Evolutionary conservation across 2,797 vertebrate genomes (phyloP).

Genomic region (Hemibagrus guttatus): DNA sequence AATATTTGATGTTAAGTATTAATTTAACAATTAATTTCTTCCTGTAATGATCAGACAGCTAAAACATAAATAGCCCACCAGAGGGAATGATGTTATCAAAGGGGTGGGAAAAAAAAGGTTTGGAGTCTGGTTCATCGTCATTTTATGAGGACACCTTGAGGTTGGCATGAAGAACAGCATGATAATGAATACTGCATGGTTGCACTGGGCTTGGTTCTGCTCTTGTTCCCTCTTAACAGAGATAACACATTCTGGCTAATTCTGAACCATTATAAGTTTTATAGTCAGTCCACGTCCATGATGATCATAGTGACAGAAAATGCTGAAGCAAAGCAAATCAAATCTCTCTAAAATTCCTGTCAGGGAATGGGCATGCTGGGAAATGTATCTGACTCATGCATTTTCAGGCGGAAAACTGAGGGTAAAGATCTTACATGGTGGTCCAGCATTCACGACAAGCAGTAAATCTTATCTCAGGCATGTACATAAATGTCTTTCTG

Average conservation of each 20-base stretch:
- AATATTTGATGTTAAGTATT: conserved; percentile 43
- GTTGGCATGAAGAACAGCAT: conserved; percentile 43
- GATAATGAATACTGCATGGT: conserved; percentile 40
- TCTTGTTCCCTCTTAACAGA: conserved; percentile 15
- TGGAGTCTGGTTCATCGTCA: neutral
- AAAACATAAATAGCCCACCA: conserved; percentile 36
- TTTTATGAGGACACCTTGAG: conserved; percentile 55
- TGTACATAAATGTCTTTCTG: conserved; percentile 43
- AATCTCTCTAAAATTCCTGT: conserved; percentile 18
- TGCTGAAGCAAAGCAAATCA: conserved; percentile 22
- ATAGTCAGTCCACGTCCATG: conserved; percentile 5
- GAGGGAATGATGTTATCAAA: neutral
- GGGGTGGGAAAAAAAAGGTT: neutral
- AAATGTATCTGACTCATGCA: conserved; percentile 39
- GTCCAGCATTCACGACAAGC: conserved; percentile 16
- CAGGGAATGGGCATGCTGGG: conserved; percentile 8
- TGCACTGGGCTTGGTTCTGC: neutral
- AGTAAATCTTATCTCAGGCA: conserved; percentile 41
- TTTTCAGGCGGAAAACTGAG: conserved; percentile 9
- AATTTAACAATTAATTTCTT: conserved; percentile 41
- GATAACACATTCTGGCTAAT: neutral
- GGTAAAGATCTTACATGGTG: conserved; percentile 32
- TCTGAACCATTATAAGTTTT: neutral
- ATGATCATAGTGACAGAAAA: conserved; percentile 2
- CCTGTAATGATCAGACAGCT: conserved; percentile 24